Evolutionary conservation across 1,140 invertebrate species (phyloP), one percentile per base, ranked within the genome.

Genomic region (Nephotettix cincticeps): DNA sequence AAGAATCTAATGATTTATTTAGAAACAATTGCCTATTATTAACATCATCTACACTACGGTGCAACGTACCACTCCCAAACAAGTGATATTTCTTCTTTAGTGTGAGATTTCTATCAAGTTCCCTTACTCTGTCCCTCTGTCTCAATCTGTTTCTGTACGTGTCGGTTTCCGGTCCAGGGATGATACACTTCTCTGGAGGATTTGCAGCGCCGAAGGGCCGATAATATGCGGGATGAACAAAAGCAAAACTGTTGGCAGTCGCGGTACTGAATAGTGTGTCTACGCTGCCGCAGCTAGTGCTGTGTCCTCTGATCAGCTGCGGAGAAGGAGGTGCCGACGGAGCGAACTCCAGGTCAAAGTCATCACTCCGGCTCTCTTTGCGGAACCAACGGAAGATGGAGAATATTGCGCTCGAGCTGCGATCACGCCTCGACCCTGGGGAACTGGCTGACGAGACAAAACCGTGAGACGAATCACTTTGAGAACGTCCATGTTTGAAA

Each of bases 241-340:
- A 92, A 6, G 89, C 86, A 78, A 93, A 92, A 75, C 90, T 91
- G 6, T 84, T 86, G 0, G 87, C 88, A 0, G 89, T 91, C 19
- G 89, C 85, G 19, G 88, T 90, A 75, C 90, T 91, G 74, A 87
- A 84, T 23, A 84, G 78, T 1, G 86, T 87, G 75, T 84, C 83
- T 56, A 87, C 79, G 76, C 87, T 88, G 25, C 84, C 85, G 58
- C 78, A 82, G 74, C 86, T 87, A 25, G 83, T 83, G 36, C 77
- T 68, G 29, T 75, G 45, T 11, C 27, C 65, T 65, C 76, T 71
- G 14, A 71, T 65, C 25, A 77, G 32, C 29, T 58, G 63, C 32
- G 72, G 68, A 0, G 73, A 75, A 21, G 70, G 51, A 1, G 72
- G 74, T 6, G 25, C 43, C 14, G 70, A 64, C 3, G 74, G 68